Base-by-base conservation (phyloP, 92 coral and sea anemone genomes). In the Porites evermanni region DNA sequence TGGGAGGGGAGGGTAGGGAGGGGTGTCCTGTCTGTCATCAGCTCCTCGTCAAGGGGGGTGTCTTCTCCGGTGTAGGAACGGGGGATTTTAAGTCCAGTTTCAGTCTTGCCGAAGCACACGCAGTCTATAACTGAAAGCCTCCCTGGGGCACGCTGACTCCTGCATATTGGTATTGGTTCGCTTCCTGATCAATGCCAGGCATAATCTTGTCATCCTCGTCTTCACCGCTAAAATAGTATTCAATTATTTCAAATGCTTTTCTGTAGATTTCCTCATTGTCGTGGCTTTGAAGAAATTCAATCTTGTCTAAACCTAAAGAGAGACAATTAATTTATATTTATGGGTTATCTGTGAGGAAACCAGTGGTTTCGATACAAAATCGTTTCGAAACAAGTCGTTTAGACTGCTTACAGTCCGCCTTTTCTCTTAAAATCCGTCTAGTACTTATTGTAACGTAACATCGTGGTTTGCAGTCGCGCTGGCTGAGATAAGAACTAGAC, bases 241-340 rank as follows among this genome's bases (percentile, higher is more conserved):
- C 99, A 16, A 97, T 95, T 18, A 97, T 95, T 74, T 95, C 99
- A 81, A 93, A 97, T 7, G 98, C 96, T 70, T 97, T 97, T 84
- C 95, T 95, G 89, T 97, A 97, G 50, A 97, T 97, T 85, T 97
- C 97, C 66, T 97, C 98, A 78, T 97, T 97, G 88, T 97, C 99
- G 70, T 97, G 99, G 67, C 99, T 94, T 89, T 97, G 99, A 69
- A 97, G 99, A 79, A 93, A 97, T 68, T 97, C 98, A 71, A 97
- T 95, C 90, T 97, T 97, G 94, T 97, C 99, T 59, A 97, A 83
- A 56, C 99, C 99, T 97, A 59, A 24, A 70, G 72, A 16, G 76
- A 19, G 38, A 20, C 11, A 26, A 20, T 9, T 53, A 69, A 58
- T 1, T 23, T 17, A 6, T 6, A 5, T 70, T 59, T 9, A 81